Evolutionary conservation across 2,888 invertebrate genomes (phyloP), one percentile per base, ranked within the genome.

Genomic region (Homarus gammarus): DNA sequence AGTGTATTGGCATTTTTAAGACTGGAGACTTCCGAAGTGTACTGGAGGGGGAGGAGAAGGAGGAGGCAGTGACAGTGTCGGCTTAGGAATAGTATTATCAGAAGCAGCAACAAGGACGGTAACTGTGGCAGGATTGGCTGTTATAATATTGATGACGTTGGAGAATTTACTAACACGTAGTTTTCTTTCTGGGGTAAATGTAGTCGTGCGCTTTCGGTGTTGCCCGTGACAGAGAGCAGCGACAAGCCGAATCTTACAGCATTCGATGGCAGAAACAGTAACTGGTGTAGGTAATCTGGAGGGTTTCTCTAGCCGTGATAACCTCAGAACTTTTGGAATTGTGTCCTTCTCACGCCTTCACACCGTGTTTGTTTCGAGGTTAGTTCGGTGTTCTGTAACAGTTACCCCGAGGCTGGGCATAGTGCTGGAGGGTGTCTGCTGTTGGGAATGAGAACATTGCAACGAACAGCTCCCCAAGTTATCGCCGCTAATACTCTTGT

Each of bases 341-440:
- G 79, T 79, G 79, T 56, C 64, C 10, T 27, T 61, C 44, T 61
- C 79, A 61, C 61, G 61, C 79, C 36, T 79, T 79, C 61, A 36
- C 79, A 79, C 61, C 61, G 33, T 79, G 79, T 79, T 79, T 79
- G 79, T 79, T 79, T 79, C 38, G 61, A 33, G 79, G 79, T 79
- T 79, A 79, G 27, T 56, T 33, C 61, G 61, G 2, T 27, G 36
- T 44, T 61, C 61, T 1, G 38, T 44, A 27, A 61, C 36, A 61
- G 38, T 27, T 36, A 36, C 36, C 72, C 40, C 31, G 36, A 72
- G n/a, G 70, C 38, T 6, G 36, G 72, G 2, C 38, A 36, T 8
- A 12, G 36, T 27, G 22, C 18, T 3, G 6, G 72, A 27, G 36
- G 36, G 79, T 79, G 79, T 79, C 22, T 56, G 79, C 79, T 79